Conservation (phyloP, 2,113 vertebrate species). For the Seriola dumerili region DNA sequence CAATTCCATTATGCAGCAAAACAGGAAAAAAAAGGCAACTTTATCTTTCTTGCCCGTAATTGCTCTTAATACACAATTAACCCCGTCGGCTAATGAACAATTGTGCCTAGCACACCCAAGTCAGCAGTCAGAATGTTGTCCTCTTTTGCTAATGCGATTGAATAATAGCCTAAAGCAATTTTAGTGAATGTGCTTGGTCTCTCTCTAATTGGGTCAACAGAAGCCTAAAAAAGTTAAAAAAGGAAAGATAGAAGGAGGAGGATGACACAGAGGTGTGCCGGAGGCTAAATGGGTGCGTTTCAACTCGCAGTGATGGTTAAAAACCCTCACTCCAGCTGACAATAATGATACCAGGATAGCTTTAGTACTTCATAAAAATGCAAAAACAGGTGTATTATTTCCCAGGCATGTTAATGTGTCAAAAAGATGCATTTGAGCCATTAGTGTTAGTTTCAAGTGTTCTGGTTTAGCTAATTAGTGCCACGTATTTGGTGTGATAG, state of each 20-base stretch:
- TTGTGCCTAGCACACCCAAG: constrained; percentile 28
- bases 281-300: constrained; percentile 50
- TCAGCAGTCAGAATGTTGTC: constrained; percentile 58
- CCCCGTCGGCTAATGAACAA: constrained; percentile 47
- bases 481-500: constrained; percentile 14
- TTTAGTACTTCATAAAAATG: constrained; percentile 48
- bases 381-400: constrained; percentile 29
- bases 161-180: constrained; percentile 61
- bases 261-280: constrained; percentile 35
- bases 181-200: constrained; percentile 41
- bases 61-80: constrained; percentile 52
- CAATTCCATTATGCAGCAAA: constrained; percentile 17
- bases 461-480: constrained; percentile 47
- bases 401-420: constrained; percentile 30
- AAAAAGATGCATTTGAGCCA: constrained; percentile 51
- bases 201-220: constrained; percentile 68
- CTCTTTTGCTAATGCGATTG: constrained; percentile 54
- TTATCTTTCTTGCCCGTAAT: constrained; percentile 28
- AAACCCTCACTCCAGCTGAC: constrained; percentile 42
- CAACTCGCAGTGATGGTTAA: constrained; percentile 16
- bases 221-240: constrained; percentile 50
- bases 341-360: constrained; percentile 22
- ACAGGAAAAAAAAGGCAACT: constrained; percentile 5
- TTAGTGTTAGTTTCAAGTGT: constrained; percentile 59
- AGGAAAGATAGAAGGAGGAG: constrained; percentile 33